These are phyloP conservation scores for Conus betulinus DNA, from an alignment of 1,140 invertebrate genomes.

Conservation along the genomic window DNA sequence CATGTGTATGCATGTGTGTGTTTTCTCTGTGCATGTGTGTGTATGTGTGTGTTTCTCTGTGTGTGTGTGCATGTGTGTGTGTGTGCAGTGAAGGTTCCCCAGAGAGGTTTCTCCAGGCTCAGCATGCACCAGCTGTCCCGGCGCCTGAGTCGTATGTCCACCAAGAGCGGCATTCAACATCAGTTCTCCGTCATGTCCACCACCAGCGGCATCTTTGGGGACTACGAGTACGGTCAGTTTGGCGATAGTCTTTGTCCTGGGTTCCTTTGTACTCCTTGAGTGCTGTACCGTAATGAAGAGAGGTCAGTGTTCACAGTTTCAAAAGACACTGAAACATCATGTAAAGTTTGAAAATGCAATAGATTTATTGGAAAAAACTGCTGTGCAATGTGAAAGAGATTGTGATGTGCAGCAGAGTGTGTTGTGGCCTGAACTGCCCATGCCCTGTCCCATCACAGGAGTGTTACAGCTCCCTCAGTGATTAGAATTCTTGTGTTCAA, in stretches of 20 bases:
- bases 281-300: too few relatives aligned
- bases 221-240: conserved; percentile 44
- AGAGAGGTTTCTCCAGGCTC: conserved; percentile 49
- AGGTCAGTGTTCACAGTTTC: too few relatives aligned
- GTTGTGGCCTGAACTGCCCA: too few relatives aligned
- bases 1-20: not conserved
- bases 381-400: too few relatives aligned
- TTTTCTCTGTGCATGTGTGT: not conserved
- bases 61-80: conserved; percentile 4
- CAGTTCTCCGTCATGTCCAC: conserved; percentile 47
- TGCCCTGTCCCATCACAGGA: too few relatives aligned
- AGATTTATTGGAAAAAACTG: too few relatives aligned
- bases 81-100: conserved; percentile 32
- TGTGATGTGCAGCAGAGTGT: too few relatives aligned
- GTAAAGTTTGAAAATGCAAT: too few relatives aligned
- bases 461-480: too few relatives aligned
- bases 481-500: too few relatives aligned
- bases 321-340: too few relatives aligned
- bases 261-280: too few relatives aligned
- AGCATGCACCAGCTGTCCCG: conserved; percentile 31
- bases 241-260: not conserved
- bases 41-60: not conserved
- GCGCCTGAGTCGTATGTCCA: conserved; percentile 46
- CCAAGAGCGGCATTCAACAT: conserved; percentile 38
- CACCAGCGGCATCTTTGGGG: conserved; percentile 34